These are phyloP conservation scores for Hemibagrus wyckioides DNA, from an alignment of 2,113 vertebrate species.

Conservation along the genomic window DNA sequence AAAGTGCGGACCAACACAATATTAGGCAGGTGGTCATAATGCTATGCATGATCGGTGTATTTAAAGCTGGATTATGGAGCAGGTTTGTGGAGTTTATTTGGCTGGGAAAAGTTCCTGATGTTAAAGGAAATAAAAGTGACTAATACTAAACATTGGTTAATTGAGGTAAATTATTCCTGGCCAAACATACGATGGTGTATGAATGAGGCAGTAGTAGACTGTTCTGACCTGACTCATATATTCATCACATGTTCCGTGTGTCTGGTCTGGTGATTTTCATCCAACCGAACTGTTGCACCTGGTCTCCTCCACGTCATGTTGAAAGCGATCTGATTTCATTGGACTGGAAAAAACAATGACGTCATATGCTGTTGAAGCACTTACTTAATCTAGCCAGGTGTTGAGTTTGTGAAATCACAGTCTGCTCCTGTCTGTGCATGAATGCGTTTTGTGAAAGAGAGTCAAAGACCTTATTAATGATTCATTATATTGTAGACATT, in stretches of 20 bases:
- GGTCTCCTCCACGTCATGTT: neutral
- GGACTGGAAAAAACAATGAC: neutral
- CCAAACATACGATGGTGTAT: neutral
- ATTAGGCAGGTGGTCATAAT: too few species aligned
- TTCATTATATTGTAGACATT: neutral
- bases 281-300: neutral
- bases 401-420: constrained; percentile 11
- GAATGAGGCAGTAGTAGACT: neutral
- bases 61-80: neutral
- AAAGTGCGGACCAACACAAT: too few species aligned
- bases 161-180: neutral
- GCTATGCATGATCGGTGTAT: too few species aligned
- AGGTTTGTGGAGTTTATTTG: neutral
- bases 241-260: neutral
- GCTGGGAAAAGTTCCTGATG: neutral
- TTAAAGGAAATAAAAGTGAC: neutral
- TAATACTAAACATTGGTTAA: neutral
- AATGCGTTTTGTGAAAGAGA: neutral
- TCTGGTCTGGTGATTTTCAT: constrained; percentile 17
- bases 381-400: constrained; percentile 24
- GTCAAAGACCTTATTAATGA: neutral
- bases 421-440: neutral
- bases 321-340: neutral
- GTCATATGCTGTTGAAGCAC: neutral
- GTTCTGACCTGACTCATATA: neutral